A percentile compares a stretch with the other conserved stretches of the same genome.
Conservation (phyloP, 2,888 invertebrate species). For the Pandemis heparana region DNA sequence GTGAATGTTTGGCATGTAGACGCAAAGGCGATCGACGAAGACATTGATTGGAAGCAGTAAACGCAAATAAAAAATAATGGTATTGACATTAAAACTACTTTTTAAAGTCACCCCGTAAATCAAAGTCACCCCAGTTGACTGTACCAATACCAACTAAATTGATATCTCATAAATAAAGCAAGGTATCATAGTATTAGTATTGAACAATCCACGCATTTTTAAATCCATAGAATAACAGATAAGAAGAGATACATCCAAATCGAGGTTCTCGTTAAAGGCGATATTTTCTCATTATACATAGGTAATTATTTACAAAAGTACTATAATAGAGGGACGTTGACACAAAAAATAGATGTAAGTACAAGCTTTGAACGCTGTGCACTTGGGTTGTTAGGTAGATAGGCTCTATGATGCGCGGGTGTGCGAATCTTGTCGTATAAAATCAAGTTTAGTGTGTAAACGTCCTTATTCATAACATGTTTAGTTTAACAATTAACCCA, state of each 20-base stretch:
- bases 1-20: no score
- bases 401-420: background rate
- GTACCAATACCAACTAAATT: background rate
- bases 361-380: background rate
- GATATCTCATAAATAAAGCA: constrained; percentile 49
- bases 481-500: constrained; percentile 63
- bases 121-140: no score
- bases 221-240: constrained; percentile 39
- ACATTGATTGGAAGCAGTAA: no score
- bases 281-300: constrained; percentile 56
- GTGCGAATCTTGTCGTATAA: background rate
- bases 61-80: no score
- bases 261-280: constrained; percentile 63
- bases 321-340: constrained; percentile 41
- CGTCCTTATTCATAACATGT: constrained; percentile 44
- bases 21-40: no score
- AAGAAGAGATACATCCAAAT: constrained; percentile 47
- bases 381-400: background rate
- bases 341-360: constrained; percentile 15
- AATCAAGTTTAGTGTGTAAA: constrained; percentile 11
- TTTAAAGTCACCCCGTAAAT: no score
- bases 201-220: constrained; percentile 45
- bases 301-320: constrained; percentile 54
- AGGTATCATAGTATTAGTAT: constrained; percentile 50
- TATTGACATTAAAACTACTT: no score